Base-by-base conservation (phyloP, 2,113 vertebrate species). In the Balaenoptera acutorostrata region DNA sequence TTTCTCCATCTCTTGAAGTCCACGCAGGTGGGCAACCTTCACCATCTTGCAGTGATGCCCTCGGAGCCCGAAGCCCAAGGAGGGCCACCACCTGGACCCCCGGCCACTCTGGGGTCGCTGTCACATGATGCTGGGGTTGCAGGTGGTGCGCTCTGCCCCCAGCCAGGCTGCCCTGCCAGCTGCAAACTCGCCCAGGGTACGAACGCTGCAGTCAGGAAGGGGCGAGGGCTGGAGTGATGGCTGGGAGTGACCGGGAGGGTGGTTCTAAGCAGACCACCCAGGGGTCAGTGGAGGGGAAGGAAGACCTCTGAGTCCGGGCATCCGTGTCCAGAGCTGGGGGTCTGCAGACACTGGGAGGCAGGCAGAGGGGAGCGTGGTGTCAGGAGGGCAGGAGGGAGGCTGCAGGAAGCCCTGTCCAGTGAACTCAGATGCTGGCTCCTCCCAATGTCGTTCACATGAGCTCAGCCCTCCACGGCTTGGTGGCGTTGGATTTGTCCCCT, bases 361-460 rank as follows among this genome's bases (percentile, higher is more conserved):
- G 46, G 29, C 33, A 23, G 31, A 77, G 23, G 25, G 57, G 52
- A 27, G 23, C 6, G 0, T 21, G 31, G 46, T 13, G 10, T 20
- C 59, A 20, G 23, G 12, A 41, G 18, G 4, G 57, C 17, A 55
- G 31, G 5, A 0, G 3, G n/a, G n/a, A 15, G 8, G 13, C 7
- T 0, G n/a, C 71, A 27, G 78, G 52, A 41, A 36, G 21, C 15
- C 39, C 5, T 3, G 4, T n/a, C 61, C 6, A 0, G 10, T 0
- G 17, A 36, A 17, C 84, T 15, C 9, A 6, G 52, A 1, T 2
- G 12, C 31, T 7, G 0, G 5, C 41, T 49, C 18, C 41, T 33
- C 57, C 39, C 0, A 11, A 0, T 3, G 4, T 0, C 17, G 11
- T 21, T 33, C 33, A 12, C 71, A 1, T 0, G 21, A 8, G 10